Conservation (phyloP, 2,797 vertebrate genomes). For the Schizopygopsis malacanthus region DNA sequence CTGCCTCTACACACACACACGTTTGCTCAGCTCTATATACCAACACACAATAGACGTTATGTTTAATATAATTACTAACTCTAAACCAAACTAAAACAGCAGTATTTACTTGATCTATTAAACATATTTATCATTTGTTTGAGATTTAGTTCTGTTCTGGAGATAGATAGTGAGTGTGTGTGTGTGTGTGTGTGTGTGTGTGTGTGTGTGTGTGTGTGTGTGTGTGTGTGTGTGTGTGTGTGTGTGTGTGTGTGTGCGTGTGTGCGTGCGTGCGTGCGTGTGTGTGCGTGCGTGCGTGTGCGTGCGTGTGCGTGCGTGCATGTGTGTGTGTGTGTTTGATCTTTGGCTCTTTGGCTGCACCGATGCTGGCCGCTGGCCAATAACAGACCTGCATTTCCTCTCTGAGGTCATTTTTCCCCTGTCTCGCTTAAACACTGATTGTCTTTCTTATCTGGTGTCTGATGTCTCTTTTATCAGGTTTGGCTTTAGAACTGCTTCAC, state of each 20-base stretch:
- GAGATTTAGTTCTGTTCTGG: neutral
- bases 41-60: neutral
- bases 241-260: neutral
- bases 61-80: neutral
- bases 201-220: neutral
- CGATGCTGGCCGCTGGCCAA: neutral
- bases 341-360: neutral
- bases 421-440: conserved; percentile 9
- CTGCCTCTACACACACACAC: conserved; percentile 1
- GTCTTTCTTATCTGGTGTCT: conserved; percentile 22
- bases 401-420: conserved; percentile 10
- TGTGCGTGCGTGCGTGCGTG: too few relatives aligned
- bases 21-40: too few relatives aligned
- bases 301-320: neutral
- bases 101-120: neutral
- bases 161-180: neutral
- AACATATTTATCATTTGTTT: neutral
- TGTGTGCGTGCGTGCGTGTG: neutral
- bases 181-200: neutral
- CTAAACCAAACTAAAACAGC: neutral
- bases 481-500: neutral
- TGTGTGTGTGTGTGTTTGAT: neutral
- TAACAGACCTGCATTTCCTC: conserved; percentile 12
- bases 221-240: too few relatives aligned
- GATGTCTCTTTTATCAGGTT: conserved; percentile 8